Evolutionary conservation across 35 echinoderm and acorn worm genomes (phyloP).

Genomic region (Anneissia japonica): DNA sequence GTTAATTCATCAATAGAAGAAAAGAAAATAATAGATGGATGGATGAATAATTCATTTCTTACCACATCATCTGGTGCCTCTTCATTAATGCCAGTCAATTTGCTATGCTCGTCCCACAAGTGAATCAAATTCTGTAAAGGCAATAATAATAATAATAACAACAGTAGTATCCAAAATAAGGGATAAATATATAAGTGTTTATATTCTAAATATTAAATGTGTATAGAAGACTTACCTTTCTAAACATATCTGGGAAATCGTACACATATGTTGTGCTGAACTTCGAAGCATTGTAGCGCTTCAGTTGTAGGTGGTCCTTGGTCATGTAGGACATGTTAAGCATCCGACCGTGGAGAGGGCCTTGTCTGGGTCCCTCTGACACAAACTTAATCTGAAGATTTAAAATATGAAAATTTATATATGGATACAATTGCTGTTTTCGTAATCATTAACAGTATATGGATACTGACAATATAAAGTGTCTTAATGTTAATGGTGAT

Average conservation of each 20-base stretch:
- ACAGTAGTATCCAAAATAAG: not conserved
- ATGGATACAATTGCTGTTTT: no score
- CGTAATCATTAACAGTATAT: no score
- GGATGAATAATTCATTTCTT: conserved; percentile 11
- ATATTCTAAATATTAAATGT: no score
- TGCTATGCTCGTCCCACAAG: conserved; percentile 46
- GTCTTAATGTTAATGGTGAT: no score
- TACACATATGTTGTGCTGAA: conserved; percentile 83
- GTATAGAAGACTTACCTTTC: conserved; percentile 50
- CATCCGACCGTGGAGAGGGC: conserved; percentile 63
- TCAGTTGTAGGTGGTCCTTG: conserved; percentile 95
- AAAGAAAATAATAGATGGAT: no score
- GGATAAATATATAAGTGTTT: no score
- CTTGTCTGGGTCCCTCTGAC: conserved; percentile 62
- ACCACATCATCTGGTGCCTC: conserved; percentile 53
- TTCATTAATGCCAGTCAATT: not conserved
- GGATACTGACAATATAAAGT: no score
- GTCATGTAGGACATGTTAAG: conserved; percentile 89
- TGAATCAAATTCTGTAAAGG: conserved; percentile 32
- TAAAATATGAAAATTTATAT: not conserved
- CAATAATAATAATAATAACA: not conserved
- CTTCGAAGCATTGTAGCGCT: conserved; percentile 77
- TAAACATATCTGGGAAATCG: conserved; percentile 92
- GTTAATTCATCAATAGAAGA: no score
- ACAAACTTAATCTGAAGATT: conserved; percentile 69